These are phyloP conservation scores for Pomatorhinus ruficollis DNA, from an alignment of 2,113 vertebrate species.

Conservation along the genomic window DNA sequence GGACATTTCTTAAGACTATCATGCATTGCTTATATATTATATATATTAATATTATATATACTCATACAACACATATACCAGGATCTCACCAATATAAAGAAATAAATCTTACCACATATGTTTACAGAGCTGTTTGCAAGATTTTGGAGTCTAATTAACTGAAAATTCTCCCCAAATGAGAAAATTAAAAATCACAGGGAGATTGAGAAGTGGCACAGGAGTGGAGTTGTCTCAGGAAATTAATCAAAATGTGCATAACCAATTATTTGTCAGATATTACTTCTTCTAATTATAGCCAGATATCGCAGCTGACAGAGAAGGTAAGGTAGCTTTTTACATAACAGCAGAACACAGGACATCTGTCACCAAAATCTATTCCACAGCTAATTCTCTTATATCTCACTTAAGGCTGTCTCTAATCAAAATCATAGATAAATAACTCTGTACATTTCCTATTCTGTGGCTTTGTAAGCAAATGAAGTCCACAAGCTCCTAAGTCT, in stretches of 20 bases:
- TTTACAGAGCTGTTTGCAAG: not conserved
- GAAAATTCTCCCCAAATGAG: not conserved
- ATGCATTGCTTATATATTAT: not conserved
- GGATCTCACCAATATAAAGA: not conserved
- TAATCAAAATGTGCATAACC: slow-evolving; percentile 33
- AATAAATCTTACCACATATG: not conserved
- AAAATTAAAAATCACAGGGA: slow-evolving; percentile 41
- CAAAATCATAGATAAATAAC: not conserved
- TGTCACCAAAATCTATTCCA: not conserved
- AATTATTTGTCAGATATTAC: slow-evolving; percentile 49
- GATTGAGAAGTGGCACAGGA: not conserved
- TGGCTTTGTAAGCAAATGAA: not conserved
- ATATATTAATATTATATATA: no score
- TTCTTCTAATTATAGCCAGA: slow-evolving; percentile 36
- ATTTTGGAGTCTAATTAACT: slow-evolving; percentile 16
- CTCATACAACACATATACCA: not conserved
- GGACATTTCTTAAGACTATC: not conserved
- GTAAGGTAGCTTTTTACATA: slow-evolving; percentile 13
- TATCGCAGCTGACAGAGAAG: not conserved
- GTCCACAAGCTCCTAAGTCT: not conserved
- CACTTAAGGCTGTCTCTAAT: not conserved
- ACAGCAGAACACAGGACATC: slow-evolving; percentile 17
- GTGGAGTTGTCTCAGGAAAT: slow-evolving; percentile 32
- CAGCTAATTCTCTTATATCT: not conserved
- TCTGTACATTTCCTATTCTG: not conserved